Base-by-base conservation (phyloP, 2,113 vertebrate genomes). In the Cyprinodon brontotheroides region DNA sequence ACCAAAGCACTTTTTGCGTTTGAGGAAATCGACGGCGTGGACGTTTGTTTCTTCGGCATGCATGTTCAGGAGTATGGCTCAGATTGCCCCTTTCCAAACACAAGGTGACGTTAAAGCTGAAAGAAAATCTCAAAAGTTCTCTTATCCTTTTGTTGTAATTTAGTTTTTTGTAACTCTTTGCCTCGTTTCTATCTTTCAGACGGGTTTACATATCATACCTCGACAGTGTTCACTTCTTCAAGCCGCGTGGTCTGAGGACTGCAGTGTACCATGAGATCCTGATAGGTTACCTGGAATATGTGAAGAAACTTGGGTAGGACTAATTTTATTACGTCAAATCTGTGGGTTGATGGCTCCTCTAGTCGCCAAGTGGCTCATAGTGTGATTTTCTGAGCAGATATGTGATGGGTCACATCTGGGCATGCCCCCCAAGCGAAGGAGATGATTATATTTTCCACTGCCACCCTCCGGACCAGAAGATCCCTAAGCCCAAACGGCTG, bases 1-100 rank as follows among this genome's bases (percentile, higher is more conserved):
- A 99, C 98, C 93, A 99, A 99, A 96, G 98, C 98, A 83, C 97
- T 99, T 89, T 99, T 99, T 89, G 98, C 98, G 0, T 99, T 99
- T 72, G 98, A 99, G 90, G 98, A 99, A 94, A 99, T 99, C 3
- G 97, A 99, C 0, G 98, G 98, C 0, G 96, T 96, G 48, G 98
- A 99, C 0, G 97, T 99, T 66, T 99, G 98, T 89, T 99, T 99
- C 94, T 99, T 99, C 3, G 98, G 98, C 76, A 99, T 99, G 98
- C 98, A 99, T 0, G 98, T 99, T 8, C 98, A 99, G 88, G 98
- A 99, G 61, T 99, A 99, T 0, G 96, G 98, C 89, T 99, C 97
- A 0, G 98, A 99, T 0, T 99, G 98, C 65, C 93, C 96, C 38
- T 96, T 96, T 53, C 98, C 98, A 59, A 99, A 99, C 75, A 99